Evolutionary conservation across 2,888 invertebrate species (phyloP).

Genomic region (Acleris sparsana): DNA sequence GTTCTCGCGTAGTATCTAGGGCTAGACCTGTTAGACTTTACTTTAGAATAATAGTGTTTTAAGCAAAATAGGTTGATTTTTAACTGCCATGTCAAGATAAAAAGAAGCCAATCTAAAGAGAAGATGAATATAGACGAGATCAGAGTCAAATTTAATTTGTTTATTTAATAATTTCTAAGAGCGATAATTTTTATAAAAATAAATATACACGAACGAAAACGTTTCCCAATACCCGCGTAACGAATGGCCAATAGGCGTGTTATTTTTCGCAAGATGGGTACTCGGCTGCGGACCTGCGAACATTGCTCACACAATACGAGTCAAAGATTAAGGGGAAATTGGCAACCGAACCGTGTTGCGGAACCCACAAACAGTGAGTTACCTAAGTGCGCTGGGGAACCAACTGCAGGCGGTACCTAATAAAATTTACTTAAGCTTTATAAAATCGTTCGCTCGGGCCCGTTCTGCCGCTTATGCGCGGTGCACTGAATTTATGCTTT

Average conservation of each 20-base stretch:
- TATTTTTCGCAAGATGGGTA: background rate
- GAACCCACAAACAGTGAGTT: constrained; percentile 31
- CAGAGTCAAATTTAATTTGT: too few species aligned
- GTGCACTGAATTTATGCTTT: constrained; percentile 59
- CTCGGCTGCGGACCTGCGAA: background rate
- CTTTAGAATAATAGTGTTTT: background rate
- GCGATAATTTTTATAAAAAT: too few species aligned
- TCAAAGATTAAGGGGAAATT: constrained; percentile 21
- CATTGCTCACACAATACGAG: background rate
- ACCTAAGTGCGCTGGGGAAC: constrained; percentile 23
- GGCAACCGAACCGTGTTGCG: constrained; percentile 27
- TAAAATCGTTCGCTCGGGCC: constrained; percentile 55
- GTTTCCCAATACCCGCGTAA: too few species aligned
- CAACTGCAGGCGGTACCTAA: constrained; percentile 45
- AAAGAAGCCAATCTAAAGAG: background rate
- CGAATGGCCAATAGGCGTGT: too few species aligned
- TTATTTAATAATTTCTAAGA: too few species aligned
- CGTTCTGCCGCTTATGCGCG: constrained; percentile 54
- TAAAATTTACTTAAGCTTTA: constrained; percentile 58
- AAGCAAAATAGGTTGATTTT: background rate
- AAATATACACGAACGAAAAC: too few species aligned
- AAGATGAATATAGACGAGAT: background rate
- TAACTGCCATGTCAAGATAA: too few species aligned
- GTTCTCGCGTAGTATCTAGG: too few species aligned
- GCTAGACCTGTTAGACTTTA: too few species aligned